A percentile compares a stretch with the other conserved stretches of the same genome.
phyloP scores from a whole-genome alignment of 2,797 vertebrate genomes.

The Hozukius guyotensis region DNA sequence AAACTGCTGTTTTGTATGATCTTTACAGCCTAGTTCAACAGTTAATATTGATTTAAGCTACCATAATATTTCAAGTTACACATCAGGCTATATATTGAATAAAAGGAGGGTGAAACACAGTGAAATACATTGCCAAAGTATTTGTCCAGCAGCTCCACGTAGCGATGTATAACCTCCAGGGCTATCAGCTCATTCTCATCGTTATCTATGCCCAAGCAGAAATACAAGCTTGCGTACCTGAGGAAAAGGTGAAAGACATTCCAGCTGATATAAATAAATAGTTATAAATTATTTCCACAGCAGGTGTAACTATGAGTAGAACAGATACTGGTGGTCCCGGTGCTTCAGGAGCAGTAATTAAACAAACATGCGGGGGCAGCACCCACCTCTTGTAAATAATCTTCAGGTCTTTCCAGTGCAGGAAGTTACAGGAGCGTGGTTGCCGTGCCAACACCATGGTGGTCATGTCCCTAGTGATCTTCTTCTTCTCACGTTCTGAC shows the following conservation, averaged over 20 bases:
- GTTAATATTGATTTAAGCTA: background rate
- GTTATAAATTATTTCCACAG: background rate
- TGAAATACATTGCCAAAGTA: constrained; percentile 96
- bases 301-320: background rate
- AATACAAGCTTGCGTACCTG: constrained; percentile 98
- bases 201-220: constrained; percentile 94
- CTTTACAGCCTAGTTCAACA: background rate
- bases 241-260: constrained; percentile 11
- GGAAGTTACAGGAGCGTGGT: constrained; percentile 93
- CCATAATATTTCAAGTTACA: background rate
- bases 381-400: constrained; percentile 96
- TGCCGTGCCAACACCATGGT: constrained; percentile 90
- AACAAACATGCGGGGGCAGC: background rate
- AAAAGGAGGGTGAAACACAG: background rate
- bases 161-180: constrained; percentile 95
- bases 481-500: constrained; percentile 93
- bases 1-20: background rate
- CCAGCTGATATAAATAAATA: background rate
- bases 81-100: background rate
- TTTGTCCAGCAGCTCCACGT: constrained; percentile 97
- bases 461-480: constrained; percentile 94
- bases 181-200: constrained; percentile 96
- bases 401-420: constrained; percentile 98
- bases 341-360: background rate
- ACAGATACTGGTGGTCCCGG: background rate